A percentile compares a stretch with the other conserved stretches of the same genome.
Conservation (phyloP, 2,888 invertebrate genomes). For the Agriopis marginaria region DNA sequence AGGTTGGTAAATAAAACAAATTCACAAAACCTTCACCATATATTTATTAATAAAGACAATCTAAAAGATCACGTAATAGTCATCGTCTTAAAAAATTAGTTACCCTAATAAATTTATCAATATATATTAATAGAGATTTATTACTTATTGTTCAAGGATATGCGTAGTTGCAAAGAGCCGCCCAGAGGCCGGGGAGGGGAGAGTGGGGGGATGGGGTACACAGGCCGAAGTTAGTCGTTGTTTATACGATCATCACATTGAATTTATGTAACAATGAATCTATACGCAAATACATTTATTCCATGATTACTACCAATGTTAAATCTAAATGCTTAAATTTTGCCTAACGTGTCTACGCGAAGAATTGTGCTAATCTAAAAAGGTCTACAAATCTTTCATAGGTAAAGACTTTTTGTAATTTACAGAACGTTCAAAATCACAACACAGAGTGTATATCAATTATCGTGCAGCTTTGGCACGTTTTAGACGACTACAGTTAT, state of each 20-base stretch:
- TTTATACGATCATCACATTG: conserved; percentile 81
- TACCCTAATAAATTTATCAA: conserved; percentile 86
- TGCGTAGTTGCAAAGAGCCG: conserved; percentile 84
- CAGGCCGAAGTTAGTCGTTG: conserved; percentile 80
- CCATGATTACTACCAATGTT: conserved; percentile 76
- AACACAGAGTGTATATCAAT: conserved; percentile 87
- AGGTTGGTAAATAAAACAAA: conserved; percentile 69
- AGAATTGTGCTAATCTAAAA: conserved; percentile 86
- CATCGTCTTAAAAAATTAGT: conserved; percentile 86
- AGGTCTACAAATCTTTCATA: conserved; percentile 80
- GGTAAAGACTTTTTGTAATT: conserved; percentile 80
- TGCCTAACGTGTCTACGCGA: conserved; percentile 84
- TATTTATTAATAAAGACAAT: conserved; percentile 87
- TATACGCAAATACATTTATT: conserved; percentile 78
- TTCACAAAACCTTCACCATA: conserved; percentile 86
- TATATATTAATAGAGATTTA: conserved; percentile 79
- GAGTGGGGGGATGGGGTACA: conserved; percentile 53
- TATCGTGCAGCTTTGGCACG: conserved; percentile 81
- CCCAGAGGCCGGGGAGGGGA: conserved; percentile 58
- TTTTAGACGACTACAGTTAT: conserved; percentile 73
- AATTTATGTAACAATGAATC: conserved; percentile 82
- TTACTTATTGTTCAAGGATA: conserved; percentile 87
- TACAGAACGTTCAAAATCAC: conserved; percentile 87
- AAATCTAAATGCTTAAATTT: conserved; percentile 81
- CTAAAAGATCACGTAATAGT: conserved; percentile 87